Percentiles rank a stretch among this genome's conserved stretches.
Conservation (phyloP, 1,140 invertebrate genomes). For the Orchesella cincta region DNA sequence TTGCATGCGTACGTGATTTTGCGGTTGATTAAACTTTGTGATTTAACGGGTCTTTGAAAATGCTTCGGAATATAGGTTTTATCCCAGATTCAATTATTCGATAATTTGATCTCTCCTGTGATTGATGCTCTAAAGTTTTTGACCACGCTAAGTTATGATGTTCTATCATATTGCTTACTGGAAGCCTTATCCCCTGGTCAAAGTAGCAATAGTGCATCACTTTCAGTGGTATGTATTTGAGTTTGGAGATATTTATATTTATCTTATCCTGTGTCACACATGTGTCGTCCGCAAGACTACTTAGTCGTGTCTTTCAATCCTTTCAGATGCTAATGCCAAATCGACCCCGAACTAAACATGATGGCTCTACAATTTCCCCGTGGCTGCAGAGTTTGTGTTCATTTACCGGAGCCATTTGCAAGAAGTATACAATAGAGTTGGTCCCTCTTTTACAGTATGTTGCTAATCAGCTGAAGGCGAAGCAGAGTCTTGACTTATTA, state of each 20-base stretch:
- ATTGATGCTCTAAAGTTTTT: constrained; percentile 97
- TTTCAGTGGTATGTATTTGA: constrained; percentile 30
- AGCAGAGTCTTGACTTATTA: constrained; percentile 92
- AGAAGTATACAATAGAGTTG: constrained; percentile 96
- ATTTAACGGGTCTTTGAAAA: too few relatives aligned
- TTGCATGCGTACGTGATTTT: neutral
- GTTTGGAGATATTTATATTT: neutral
- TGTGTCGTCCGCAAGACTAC: neutral
- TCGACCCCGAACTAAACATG: constrained; percentile 73
- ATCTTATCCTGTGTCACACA: neutral
- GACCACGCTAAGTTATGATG: constrained; percentile 93
- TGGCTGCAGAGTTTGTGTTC: constrained; percentile 93
- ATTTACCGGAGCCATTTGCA: constrained; percentile 93
- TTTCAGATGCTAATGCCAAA: constrained; percentile 56
- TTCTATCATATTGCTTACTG: constrained; percentile 92
- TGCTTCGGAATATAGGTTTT: too few relatives aligned
- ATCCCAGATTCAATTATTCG: constrained; percentile 93
- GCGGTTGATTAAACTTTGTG: too few relatives aligned
- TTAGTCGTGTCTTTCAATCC: neutral
- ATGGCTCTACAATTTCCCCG: constrained; percentile 85
- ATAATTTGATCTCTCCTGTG: constrained; percentile 93
- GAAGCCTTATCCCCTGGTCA: constrained; percentile 75
- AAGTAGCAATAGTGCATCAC: constrained; percentile 5
- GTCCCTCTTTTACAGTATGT: constrained; percentile 94
- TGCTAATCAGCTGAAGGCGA: constrained; percentile 92